Base-by-base conservation (phyloP, 37 sponge, comb jelly and placozoan species). In the Cladorhizidae sp. region DNA sequence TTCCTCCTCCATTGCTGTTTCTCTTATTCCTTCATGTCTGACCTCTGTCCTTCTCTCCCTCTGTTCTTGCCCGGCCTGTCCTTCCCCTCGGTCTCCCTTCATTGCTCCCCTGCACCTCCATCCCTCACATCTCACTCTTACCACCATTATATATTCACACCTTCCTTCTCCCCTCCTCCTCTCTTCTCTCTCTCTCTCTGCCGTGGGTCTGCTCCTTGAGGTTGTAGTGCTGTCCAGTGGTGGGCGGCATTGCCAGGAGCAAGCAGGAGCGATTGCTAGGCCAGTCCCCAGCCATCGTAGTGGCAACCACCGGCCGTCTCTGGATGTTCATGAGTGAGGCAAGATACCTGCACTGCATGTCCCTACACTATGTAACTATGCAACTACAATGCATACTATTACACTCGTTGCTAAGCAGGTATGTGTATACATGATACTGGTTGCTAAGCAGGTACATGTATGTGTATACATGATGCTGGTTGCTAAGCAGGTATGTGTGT, bases 301-400 rank as follows among this genome's bases (percentile, higher is more conserved):
- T 96, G 41, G 97, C 91, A 32, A 99, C 99, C 55, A 95, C 95
- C 15, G 99, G 99, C 2, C 71, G 99, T n/a, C 75, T 91, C 37
- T 91, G 92, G 92, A 87, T 92, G 55, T 75, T 97, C 38, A 86
- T 99, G 75, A 80, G 84, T 70, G 95, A 91, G 76, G 93, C 91
- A 29, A 73, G n/a, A n/a, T n/a, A n/a, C n/a, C n/a, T n/a, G n/a
- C n/a, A n/a, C n/a, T n/a, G n/a, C n/a, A n/a, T n/a, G n/a, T n/a
- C n/a, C n/a, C n/a, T n/a, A n/a, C n/a, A n/a, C n/a, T n/a, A n/a
- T n/a, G n/a, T n/a, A n/a, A n/a, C n/a, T n/a, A n/a, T n/a, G n/a
- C n/a, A n/a, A n/a, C n/a, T n/a, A n/a, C n/a, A n/a, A n/a, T n/a
- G n/a, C n/a, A n/a, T n/a, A n/a, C n/a, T n/a, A n/a, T n/a, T n/a